These are phyloP conservation scores for Dipodomys merriami DNA, from an alignment of 2,113 vertebrate genomes.

Conservation along the genomic window DNA sequence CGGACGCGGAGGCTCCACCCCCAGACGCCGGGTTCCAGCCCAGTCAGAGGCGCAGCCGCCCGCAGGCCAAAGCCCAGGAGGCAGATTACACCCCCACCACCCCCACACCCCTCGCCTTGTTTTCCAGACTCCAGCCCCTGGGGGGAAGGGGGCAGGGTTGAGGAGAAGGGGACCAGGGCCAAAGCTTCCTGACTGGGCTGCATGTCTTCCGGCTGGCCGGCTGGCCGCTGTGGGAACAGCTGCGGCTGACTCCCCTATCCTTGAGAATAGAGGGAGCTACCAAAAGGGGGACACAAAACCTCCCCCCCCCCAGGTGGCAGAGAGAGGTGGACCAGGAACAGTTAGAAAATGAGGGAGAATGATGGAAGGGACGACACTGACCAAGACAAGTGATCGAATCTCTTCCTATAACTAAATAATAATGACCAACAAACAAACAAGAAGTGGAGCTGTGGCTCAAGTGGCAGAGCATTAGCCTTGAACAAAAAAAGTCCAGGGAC, in stretches of 20 bases:
- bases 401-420: too few species aligned
- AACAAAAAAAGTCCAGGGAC: too few species aligned
- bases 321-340: constrained; percentile 19
- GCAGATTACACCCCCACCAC: constrained; percentile 35
- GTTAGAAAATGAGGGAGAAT: too few species aligned
- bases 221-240: not conserved
- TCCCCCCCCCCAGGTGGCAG: not conserved
- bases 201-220: not conserved
- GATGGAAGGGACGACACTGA: too few species aligned
- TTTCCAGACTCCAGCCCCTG: constrained; percentile 46
- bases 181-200: constrained; percentile 4
- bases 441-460: too few species aligned
- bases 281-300: not conserved
- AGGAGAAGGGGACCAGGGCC: not conserved
- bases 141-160: not conserved
- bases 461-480: too few species aligned
- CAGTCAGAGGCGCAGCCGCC: constrained; percentile 9
- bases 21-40: not conserved
- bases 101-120: not conserved
- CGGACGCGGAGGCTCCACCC: too few species aligned
- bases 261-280: not conserved
- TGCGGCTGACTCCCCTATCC: not conserved
- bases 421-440: too few species aligned
- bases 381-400: too few species aligned
- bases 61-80: constrained; percentile 40